phyloP scores from a whole-genome alignment of 2,888 invertebrate species.

The Hydrotaea cyrtoneurina region DNA sequence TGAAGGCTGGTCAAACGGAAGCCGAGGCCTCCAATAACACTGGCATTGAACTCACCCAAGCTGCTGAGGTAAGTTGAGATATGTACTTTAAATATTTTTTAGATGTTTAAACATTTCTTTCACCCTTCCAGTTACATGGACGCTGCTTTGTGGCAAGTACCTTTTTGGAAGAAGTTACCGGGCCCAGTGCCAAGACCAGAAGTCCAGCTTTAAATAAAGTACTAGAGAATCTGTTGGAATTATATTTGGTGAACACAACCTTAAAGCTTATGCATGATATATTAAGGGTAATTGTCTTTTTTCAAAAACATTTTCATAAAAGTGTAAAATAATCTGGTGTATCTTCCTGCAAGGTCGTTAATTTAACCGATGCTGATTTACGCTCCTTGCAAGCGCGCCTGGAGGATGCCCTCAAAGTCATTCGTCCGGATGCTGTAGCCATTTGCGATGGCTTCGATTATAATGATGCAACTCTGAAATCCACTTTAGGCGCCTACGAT shows the following conservation, averaged over 20 bases:
- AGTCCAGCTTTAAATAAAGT: constrained; percentile 85
- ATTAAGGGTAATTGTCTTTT: constrained; percentile 82
- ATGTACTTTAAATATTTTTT: neutral
- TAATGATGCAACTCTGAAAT: constrained; percentile 88
- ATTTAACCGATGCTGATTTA: constrained; percentile 70
- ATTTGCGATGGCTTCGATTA: constrained; percentile 96
- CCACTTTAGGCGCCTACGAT: constrained; percentile 90
- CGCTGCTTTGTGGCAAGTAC: constrained; percentile 88
- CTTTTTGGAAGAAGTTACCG: constrained; percentile 84
- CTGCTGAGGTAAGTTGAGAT: constrained; percentile 87
- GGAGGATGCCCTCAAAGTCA: constrained; percentile 85
- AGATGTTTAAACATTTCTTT: neutral
- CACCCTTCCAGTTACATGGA: constrained; percentile 86
- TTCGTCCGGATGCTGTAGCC: constrained; percentile 94
- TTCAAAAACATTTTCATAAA: neutral
- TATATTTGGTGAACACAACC: constrained; percentile 90
- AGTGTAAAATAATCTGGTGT: too few species aligned
- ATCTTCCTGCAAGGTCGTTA: constrained; percentile 67
- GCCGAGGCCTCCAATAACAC: constrained; percentile 94
- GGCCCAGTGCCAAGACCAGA: constrained; percentile 78
- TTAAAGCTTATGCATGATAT: constrained; percentile 88
- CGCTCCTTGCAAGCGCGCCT: constrained; percentile 85
- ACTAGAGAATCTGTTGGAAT: constrained; percentile 86
- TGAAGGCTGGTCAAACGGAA: constrained; percentile 84
- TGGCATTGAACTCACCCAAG: constrained; percentile 90